Evolutionary conservation across 2,797 vertebrate species (phyloP).

Genomic region (Xenopus petersii): DNA sequence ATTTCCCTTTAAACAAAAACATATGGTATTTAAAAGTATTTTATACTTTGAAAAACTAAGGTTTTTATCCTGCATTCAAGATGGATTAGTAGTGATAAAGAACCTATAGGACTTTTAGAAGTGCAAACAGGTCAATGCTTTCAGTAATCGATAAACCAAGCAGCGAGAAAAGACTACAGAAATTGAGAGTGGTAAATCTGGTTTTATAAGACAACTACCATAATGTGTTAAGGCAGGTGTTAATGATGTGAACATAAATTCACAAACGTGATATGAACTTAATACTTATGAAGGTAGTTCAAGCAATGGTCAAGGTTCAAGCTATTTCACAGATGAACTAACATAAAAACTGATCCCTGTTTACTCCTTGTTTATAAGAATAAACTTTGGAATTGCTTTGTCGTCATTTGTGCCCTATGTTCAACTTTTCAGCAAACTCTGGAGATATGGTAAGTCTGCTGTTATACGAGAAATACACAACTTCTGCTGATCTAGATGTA

Average conservation of each 20-base stretch:
- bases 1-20: no score
- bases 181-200: conserved; percentile 20
- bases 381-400: conserved; percentile 41
- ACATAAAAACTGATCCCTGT: conserved; percentile 46
- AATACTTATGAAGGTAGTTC: neutral
- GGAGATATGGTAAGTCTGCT: conserved; percentile 20
- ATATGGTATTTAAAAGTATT: no score
- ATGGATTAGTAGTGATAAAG: no score
- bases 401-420: conserved; percentile 18
- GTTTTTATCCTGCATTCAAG: no score
- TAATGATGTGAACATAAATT: no score
- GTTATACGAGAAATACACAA: conserved; percentile 23
- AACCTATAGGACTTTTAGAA: neutral
- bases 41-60: no score
- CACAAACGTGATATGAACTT: no score
- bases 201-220: conserved; percentile 18
- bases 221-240: conserved; percentile 26
- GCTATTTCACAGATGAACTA: conserved; percentile 49
- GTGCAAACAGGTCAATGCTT: no score
- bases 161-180: conserved; percentile 21
- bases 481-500: conserved; percentile 29
- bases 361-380: conserved; percentile 50
- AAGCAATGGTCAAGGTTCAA: conserved; percentile 34
- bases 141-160: no score
- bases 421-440: conserved; percentile 8